Conservation (phyloP, 2,888 invertebrate species). For the Saturnia pavonia region DNA sequence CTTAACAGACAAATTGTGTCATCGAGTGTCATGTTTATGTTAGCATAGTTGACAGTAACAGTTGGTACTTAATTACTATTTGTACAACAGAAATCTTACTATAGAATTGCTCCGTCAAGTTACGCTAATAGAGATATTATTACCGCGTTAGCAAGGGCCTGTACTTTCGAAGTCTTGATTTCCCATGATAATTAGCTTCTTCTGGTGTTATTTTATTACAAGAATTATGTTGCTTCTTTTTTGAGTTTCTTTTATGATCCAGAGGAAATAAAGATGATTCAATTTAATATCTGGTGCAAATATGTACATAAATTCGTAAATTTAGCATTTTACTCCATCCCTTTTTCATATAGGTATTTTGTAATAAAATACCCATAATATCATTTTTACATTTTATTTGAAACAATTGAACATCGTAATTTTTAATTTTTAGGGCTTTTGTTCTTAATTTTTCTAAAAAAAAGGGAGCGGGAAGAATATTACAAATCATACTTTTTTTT, state of each 20-base stretch:
- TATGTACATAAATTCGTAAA: no score
- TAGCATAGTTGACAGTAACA: neutral
- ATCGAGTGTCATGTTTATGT: neutral
- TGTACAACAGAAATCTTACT: neutral
- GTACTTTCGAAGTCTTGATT: neutral
- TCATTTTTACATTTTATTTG: neutral
- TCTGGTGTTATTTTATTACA: no score
- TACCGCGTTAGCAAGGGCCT: neutral
- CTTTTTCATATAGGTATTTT: neutral
- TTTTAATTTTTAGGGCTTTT: neutral
- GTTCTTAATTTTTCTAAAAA: no score
- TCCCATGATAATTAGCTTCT: no score
- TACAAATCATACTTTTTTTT: no score
- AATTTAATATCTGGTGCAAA: no score
- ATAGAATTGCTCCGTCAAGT: neutral
- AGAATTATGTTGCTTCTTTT: no score
- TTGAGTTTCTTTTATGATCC: no score
- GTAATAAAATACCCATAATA: neutral
- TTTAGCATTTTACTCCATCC: neutral
- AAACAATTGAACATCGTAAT: neutral
- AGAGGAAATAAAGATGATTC: no score
- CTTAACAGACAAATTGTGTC: constrained; percentile 1
- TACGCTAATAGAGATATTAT: neutral
- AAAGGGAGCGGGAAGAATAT: no score
- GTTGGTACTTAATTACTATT: neutral